These are phyloP conservation scores for Thecocarcelia acutangulata DNA, from an alignment of 2,888 invertebrate genomes.

Conservation along the genomic window DNA sequence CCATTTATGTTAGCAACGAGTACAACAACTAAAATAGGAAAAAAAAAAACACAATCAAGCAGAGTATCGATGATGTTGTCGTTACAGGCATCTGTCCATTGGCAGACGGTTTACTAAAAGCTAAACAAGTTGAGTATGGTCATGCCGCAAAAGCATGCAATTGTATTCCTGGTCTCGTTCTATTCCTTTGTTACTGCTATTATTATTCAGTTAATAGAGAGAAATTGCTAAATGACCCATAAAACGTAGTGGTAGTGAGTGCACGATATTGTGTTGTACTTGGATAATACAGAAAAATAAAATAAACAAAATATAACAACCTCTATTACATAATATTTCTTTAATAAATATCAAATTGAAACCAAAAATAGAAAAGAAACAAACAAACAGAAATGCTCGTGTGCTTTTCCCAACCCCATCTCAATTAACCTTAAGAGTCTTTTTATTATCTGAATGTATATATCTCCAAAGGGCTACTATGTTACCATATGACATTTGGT, in stretches of 20 bases:
- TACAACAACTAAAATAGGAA: not conserved
- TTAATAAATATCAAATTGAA: slow-evolving; percentile 25
- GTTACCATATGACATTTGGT: slow-evolving; percentile 25
- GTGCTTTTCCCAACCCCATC: too few relatives aligned
- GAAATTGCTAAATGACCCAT: slow-evolving; percentile 73
- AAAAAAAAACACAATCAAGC: too few relatives aligned
- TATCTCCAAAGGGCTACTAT: not conserved
- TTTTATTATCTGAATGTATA: not conserved
- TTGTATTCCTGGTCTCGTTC: not conserved
- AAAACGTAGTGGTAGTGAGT: slow-evolving; percentile 65
- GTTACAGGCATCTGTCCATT: slow-evolving; percentile 19
- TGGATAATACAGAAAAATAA: slow-evolving; percentile 56
- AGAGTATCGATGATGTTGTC: slow-evolving; percentile 17
- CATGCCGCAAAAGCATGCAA: slow-evolving; percentile 46
- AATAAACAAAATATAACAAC: slow-evolving; percentile 11
- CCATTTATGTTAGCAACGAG: slow-evolving; percentile 61
- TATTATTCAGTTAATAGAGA: slow-evolving; percentile 67
- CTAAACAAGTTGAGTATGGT: slow-evolving; percentile 55
- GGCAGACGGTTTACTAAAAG: not conserved
- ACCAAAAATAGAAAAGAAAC: not conserved
- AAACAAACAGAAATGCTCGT: not conserved
- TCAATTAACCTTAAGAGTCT: slow-evolving; percentile 9
- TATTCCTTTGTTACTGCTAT: slow-evolving; percentile 6
- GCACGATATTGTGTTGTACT: not conserved
- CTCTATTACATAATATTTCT: slow-evolving; percentile 9